phyloP scores from a whole-genome alignment of 2,113 vertebrate genomes.

The Isurus oxyrinchus region DNA sequence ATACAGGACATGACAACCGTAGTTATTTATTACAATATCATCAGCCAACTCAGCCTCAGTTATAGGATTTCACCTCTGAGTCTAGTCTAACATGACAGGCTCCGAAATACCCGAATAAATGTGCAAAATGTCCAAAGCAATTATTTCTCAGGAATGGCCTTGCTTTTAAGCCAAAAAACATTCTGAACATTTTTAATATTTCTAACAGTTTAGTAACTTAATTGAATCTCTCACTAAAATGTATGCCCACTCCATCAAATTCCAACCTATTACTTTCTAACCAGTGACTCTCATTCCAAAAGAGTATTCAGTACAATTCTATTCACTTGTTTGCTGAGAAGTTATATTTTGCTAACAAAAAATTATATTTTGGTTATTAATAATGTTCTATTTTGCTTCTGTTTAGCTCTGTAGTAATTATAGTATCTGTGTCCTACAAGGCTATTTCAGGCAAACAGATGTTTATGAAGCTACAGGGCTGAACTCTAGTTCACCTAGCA shows the following conservation, averaged over 20 bases:
- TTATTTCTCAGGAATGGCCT: not conserved
- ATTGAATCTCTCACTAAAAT: not conserved
- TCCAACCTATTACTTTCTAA: not conserved
- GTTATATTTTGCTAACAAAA: not conserved
- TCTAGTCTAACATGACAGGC: not conserved
- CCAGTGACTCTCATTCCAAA: not conserved
- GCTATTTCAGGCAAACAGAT: constrained; percentile 20
- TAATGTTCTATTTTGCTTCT: not conserved
- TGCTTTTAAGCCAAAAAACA: not conserved
- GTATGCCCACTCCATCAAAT: not conserved
- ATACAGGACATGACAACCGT: constrained; percentile 20
- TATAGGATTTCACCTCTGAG: not conserved
- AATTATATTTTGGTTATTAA: not conserved
- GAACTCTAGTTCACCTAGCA: not conserved
- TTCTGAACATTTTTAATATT: not conserved
- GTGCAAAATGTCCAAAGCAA: not conserved
- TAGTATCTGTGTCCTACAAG: not conserved
- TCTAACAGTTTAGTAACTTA: not conserved
- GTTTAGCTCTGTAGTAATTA: not conserved
- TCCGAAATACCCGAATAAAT: not conserved
- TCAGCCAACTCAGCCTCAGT: not conserved
- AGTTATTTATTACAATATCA: constrained; percentile 31
- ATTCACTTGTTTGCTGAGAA: not conserved
- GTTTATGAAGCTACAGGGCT: not conserved
- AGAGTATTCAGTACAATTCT: not conserved